Conservation (phyloP, 2,113 vertebrate genomes). For the Xerus inauris region DNA sequence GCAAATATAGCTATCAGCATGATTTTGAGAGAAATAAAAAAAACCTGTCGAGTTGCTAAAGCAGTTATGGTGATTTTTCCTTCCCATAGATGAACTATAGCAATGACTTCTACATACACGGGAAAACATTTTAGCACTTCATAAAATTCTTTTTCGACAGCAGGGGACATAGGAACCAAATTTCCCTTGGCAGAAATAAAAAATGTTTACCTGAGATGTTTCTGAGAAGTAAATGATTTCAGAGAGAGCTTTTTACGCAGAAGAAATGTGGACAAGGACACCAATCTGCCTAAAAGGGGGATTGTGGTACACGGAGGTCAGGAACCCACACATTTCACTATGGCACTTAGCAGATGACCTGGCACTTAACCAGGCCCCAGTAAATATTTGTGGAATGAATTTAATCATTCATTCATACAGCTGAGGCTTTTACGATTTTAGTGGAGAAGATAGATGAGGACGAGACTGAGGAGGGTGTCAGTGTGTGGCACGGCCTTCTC, state of each 20-base stretch:
- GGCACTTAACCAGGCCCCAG: neutral
- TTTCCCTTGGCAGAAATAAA: constrained; percentile 72
- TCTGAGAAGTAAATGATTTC: constrained; percentile 52
- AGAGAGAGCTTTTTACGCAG: constrained; percentile 44
- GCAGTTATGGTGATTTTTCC: neutral
- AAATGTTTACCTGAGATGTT: constrained; percentile 60
- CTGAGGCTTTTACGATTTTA: constrained; percentile 33
- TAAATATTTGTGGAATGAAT: constrained; percentile 55
- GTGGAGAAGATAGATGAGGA: constrained; percentile 12
- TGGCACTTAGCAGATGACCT: neutral
- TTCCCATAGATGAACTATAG: neutral
- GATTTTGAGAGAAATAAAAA: constrained; percentile 40
- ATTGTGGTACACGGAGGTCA: neutral
- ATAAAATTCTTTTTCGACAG: constrained; percentile 73
- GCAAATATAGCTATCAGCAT: constrained; percentile 8
- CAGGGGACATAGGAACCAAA: constrained; percentile 67
- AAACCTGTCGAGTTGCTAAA: neutral
- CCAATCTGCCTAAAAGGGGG: neutral
- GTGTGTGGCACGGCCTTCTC: neutral
- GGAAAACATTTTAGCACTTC: constrained; percentile 71
- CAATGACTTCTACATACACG: constrained; percentile 13
- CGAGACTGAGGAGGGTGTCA: neutral
- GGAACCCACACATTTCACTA: constrained; percentile 34
- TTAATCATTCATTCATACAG: constrained; percentile 56
- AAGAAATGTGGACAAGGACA: constrained; percentile 63